Conservation (phyloP, 2,113 vertebrate species). For the Trematocara nigrifrons region DNA sequence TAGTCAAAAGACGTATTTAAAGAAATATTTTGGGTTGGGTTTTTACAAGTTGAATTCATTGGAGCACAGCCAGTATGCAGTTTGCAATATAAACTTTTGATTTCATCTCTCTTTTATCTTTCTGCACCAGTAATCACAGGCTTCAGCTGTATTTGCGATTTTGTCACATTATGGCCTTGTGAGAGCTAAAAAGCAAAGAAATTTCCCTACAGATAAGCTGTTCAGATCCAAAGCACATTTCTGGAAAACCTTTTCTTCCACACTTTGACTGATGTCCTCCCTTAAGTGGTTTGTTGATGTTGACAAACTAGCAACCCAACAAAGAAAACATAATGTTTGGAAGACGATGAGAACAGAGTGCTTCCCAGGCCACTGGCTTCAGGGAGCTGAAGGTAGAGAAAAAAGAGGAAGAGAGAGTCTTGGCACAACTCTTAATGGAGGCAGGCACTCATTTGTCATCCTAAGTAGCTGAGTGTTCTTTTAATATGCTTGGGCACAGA, state of each 20-base stretch:
- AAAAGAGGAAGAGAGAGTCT: neutral
- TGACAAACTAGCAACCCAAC: neutral
- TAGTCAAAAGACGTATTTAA: neutral
- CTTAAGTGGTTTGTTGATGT: neutral
- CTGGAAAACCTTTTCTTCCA: neutral
- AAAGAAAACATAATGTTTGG: neutral
- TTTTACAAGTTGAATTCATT: neutral
- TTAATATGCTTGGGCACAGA: slow-evolving; percentile 57
- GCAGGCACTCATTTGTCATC: slow-evolving; percentile 44
- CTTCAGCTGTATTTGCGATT: neutral
- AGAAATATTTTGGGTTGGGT: neutral
- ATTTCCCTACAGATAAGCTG: neutral
- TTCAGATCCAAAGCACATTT: neutral
- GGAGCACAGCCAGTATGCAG: neutral
- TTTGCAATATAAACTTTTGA: neutral
- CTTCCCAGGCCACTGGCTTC: neutral
- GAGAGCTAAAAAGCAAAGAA: neutral
- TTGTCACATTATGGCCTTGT: neutral
- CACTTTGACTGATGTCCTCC: neutral
- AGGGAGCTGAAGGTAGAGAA: neutral
- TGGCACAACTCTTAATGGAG: slow-evolving; percentile 26
- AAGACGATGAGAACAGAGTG: neutral
- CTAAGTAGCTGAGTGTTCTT: slow-evolving; percentile 52
- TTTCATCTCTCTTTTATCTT: neutral
- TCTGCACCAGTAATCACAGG: neutral